These are phyloP conservation scores for Leptogaster cylindrica DNA, from an alignment of 2,888 invertebrate genomes.

Conservation along the genomic window DNA sequence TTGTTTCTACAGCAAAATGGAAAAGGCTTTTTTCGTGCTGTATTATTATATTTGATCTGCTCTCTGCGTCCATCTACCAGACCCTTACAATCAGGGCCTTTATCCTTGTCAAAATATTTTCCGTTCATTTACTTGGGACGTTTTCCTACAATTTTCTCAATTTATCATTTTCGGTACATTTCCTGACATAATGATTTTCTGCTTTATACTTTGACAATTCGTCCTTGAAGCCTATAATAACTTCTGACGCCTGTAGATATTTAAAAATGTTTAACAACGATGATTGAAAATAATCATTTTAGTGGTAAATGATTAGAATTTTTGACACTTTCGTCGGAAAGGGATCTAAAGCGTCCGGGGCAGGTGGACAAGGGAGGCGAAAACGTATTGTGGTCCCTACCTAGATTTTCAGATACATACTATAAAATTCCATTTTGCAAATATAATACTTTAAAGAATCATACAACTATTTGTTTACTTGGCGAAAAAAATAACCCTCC, in stretches of 20 bases:
- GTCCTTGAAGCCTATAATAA: not conserved
- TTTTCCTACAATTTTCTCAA: conserved; percentile 6
- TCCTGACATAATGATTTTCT: conserved; percentile 35
- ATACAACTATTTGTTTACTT: too few species aligned
- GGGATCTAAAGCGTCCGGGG: conserved; percentile 16
- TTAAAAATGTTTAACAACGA: conserved; percentile 5
- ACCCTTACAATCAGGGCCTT: conserved; percentile 24
- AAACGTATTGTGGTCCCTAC: too few species aligned
- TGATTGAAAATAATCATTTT: conserved; percentile 12
- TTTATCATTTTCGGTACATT: conserved; percentile 37
- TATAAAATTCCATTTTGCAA: too few species aligned
- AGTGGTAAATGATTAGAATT: conserved; percentile 10
- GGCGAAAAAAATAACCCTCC: too few species aligned
- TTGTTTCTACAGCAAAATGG: not conserved
- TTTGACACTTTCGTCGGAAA: conserved; percentile 25
- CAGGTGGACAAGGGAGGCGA: too few species aligned
- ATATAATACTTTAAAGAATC: too few species aligned
- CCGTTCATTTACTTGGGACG: conserved; percentile 22
- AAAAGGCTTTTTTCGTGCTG: not conserved
- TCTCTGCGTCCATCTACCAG: not conserved
- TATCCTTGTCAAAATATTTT: conserved; percentile 36
- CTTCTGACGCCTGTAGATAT: conserved; percentile 8
- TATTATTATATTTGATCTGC: conserved; percentile 19
- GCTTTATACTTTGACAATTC: conserved; percentile 28
- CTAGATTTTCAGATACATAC: too few species aligned